Base-by-base conservation (phyloP, 2,888 invertebrate genomes). In the Trissonchulus latispiculum region DNA sequence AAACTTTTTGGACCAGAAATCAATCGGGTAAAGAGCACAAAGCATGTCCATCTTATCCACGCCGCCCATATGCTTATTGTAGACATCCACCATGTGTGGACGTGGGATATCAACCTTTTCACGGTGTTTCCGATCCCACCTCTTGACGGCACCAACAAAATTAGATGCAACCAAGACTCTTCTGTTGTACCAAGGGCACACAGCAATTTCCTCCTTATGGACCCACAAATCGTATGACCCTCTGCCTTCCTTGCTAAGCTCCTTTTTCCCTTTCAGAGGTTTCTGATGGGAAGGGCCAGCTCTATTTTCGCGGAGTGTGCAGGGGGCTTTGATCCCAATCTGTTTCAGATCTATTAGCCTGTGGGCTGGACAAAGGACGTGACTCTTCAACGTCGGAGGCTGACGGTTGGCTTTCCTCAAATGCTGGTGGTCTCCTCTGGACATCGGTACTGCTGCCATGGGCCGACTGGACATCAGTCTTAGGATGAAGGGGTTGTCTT, bases 31-130 rank as follows among this genome's bases (percentile, higher is more conserved):
- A 61, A 80, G 77, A 18, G 80, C 78, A 36, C 64, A 64, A 3
- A 83, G 76, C 74, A 80, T 78, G 72, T 81, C 80, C 61, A 78
- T 77, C 8, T 80, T 73, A 75, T 82, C 80, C 3, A 80, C 81
- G 15, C 81, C 80, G 61, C 80, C 81, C 78, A 79, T 79, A 64
- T 71, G 79, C 68, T 76, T 75, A 75, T 81, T 80, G 76, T 67
- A 75, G 15, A n/a, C 72, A 15, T 33, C 33, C 15, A 73, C 36
- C 8, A 73, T 61, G 15, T 3, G 18, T 2, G 76, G 74, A 1
- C 61, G 36, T 1, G n/a, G 36, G 23, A 77, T 61, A 32, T 69
- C 61, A 37, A 67, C 35, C 18, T 59, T 29, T 66, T 70, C 29
- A 69, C 64, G 69, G 2, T 3, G 8, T 33, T 31, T 70, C 66